Evolutionary conservation across 2,888 invertebrate genomes (phyloP).

Genomic region (Brachylomia viminalis): DNA sequence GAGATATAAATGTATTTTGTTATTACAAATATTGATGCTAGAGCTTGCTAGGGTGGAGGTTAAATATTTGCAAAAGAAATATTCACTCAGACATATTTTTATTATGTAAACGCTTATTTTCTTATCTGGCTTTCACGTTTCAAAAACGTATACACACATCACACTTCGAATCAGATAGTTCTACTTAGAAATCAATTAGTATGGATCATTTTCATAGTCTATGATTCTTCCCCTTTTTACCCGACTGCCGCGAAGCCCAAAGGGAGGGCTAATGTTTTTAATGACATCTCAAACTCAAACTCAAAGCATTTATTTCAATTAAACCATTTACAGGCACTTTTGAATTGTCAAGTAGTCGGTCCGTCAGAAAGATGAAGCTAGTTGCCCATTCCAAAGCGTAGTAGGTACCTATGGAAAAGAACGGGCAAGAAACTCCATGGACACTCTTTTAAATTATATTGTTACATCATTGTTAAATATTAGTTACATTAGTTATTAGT

Average conservation of each 20-base stretch:
- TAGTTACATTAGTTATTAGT: too few species aligned
- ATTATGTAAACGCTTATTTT: background rate
- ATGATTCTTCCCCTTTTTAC: background rate
- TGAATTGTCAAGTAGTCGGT: too few species aligned
- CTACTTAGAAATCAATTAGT: background rate
- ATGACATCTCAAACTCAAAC: too few species aligned
- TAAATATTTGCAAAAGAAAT: background rate
- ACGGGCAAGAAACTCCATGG: too few species aligned
- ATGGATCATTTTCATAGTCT: background rate
- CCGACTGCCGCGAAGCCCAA: background rate
- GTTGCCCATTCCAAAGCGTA: too few species aligned
- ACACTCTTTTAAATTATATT: too few species aligned
- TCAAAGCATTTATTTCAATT: too few species aligned
- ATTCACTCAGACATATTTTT: background rate
- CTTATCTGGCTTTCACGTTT: background rate
- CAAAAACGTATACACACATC: background rate
- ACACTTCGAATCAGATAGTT: background rate
- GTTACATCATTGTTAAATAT: too few species aligned
- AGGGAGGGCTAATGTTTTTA: too few species aligned
- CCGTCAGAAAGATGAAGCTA: too few species aligned
- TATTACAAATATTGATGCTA: background rate
- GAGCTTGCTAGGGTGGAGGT: background rate
- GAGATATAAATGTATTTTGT: slow-evolving; percentile 13
- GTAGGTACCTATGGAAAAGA: too few species aligned
- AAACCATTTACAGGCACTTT: too few species aligned